Evolutionary conservation across 1,140 invertebrate genomes (phyloP).

Genomic region (Hyphantria cunea): DNA sequence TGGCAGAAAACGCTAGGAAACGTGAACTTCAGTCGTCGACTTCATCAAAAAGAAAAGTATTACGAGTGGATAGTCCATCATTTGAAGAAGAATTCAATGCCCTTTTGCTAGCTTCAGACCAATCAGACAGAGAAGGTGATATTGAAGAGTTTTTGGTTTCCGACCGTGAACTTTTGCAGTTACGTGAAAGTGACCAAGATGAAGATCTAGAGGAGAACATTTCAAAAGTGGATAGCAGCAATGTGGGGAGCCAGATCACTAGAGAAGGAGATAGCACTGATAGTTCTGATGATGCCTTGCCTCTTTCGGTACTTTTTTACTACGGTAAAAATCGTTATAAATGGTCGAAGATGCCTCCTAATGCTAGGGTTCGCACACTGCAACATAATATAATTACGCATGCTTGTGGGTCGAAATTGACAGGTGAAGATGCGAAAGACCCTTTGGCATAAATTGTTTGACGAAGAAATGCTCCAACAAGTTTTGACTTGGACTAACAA

Average conservation of each 20-base stretch:
- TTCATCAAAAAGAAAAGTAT: conserved; percentile 31
- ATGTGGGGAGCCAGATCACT: conserved; percentile 11
- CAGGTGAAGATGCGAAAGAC: conserved; percentile 32
- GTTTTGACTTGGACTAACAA: conserved; percentile 35
- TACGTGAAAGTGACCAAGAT: conserved; percentile 36
- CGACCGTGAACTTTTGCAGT: conserved; percentile 33
- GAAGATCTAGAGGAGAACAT: conserved; percentile 29
- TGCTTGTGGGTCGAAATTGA: conserved; percentile 34
- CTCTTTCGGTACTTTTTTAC: conserved; percentile 38
- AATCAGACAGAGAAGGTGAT: conserved; percentile 41
- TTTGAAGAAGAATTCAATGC: conserved; percentile 38
- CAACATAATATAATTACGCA: conserved; percentile 42
- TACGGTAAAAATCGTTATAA: conserved; percentile 48
- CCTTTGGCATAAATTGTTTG: conserved; percentile 38
- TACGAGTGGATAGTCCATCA: conserved; percentile 26
- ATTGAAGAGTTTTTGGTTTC: conserved; percentile 34
- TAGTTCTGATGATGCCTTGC: conserved; percentile 29
- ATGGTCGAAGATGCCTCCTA: conserved; percentile 39
- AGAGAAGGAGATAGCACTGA: conserved; percentile 23
- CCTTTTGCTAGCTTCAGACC: conserved; percentile 37
- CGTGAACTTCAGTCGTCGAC: conserved; percentile 13
- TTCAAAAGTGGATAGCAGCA: not conserved
- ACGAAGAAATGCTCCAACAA: conserved; percentile 41
- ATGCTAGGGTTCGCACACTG: conserved; percentile 34
- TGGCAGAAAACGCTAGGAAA: conserved; percentile 32